Conservation (phyloP, 2,888 invertebrate genomes). For the Cerceris rybyensis region DNA sequence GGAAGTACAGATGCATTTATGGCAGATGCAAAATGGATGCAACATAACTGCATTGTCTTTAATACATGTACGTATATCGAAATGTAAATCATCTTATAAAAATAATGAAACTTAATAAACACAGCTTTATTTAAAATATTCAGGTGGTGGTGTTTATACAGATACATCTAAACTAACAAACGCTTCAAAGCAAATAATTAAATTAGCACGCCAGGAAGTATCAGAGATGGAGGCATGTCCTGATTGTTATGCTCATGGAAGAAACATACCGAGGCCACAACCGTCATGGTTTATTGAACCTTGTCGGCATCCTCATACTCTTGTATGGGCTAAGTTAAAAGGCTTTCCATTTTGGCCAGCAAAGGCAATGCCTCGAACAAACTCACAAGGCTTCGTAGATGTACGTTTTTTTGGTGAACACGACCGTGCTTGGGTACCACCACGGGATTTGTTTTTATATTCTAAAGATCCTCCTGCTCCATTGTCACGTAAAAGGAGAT, state of each 20-base stretch:
- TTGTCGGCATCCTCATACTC: constrained; percentile 93
- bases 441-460: constrained; percentile 92
- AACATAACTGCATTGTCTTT: constrained; percentile 95
- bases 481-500: constrained; percentile 75
- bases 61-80: constrained; percentile 89
- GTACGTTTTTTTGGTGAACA: constrained; percentile 98
- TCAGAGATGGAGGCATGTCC: constrained; percentile 96
- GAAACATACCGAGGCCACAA: constrained; percentile 82
- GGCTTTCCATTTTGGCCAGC: constrained; percentile 99
- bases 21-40: constrained; percentile 95
- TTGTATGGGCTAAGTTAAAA: constrained; percentile 98
- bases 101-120: not conserved
- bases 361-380: constrained; percentile 91
- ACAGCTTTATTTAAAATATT: constrained; percentile 14
- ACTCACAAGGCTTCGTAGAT: constrained; percentile 88
- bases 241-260: constrained; percentile 95
- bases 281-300: constrained; percentile 96
- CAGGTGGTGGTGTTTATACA: constrained; percentile 85
- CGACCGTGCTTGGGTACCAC: constrained; percentile 95
- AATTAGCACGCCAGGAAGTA: constrained; percentile 94
- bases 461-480: constrained; percentile 84
- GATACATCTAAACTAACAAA: constrained; percentile 87
- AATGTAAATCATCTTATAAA: not conserved
- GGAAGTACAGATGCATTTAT: constrained; percentile 94
- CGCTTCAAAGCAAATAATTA: constrained; percentile 90